A percentile compares a stretch with the other conserved stretches of the same genome.
phyloP scores from a whole-genome alignment of 2,888 invertebrate species.

The Drosophila emarginata region DNA sequence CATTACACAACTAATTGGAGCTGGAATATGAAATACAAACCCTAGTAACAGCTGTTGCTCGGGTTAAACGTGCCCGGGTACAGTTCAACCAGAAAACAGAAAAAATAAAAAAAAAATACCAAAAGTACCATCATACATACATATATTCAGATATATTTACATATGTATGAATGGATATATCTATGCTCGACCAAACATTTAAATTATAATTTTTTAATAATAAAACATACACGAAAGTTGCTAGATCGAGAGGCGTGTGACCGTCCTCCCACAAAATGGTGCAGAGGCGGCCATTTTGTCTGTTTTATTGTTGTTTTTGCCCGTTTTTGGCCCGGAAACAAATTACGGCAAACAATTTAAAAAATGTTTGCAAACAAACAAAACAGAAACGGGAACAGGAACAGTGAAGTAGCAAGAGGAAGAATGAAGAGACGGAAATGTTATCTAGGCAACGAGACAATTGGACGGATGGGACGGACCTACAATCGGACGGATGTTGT shows the following conservation, averaged over 20 bases:
- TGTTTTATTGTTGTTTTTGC: conserved; percentile 43
- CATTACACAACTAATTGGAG: conserved; percentile 60
- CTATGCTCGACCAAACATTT: conserved; percentile 49
- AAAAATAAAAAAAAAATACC: background rate
- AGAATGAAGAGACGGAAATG: conserved; percentile 59
- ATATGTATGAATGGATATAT: conserved; percentile 1
- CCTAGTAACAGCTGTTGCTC: conserved; percentile 50
- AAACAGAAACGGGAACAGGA: conserved; percentile 44
- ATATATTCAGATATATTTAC: background rate
- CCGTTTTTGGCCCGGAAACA: conserved; percentile 68
- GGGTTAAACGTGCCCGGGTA: conserved; percentile 43
- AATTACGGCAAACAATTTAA: conserved; percentile 76
- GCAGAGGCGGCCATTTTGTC: conserved; percentile 66
- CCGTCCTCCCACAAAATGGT: conserved; percentile 48
- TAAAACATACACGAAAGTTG: conserved; percentile 47
- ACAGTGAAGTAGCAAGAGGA: conserved; percentile 29
- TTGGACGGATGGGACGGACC: conserved; percentile 17
- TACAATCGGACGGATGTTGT: conserved; percentile 22
- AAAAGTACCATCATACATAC: background rate
- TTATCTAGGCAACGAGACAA: conserved; percentile 64
- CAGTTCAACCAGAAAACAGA: conserved; percentile 1
- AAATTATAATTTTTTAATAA: conserved; percentile 74
- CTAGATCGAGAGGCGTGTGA: conserved; percentile 29
- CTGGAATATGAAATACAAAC: conserved; percentile 15
- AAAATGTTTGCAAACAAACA: conserved; percentile 74